A percentile compares a stretch with the other conserved stretches of the same genome.
These are phyloP conservation scores for Masnerella sp. DNA, from an alignment of 2,888 invertebrate genomes.

Conservation along the genomic window DNA sequence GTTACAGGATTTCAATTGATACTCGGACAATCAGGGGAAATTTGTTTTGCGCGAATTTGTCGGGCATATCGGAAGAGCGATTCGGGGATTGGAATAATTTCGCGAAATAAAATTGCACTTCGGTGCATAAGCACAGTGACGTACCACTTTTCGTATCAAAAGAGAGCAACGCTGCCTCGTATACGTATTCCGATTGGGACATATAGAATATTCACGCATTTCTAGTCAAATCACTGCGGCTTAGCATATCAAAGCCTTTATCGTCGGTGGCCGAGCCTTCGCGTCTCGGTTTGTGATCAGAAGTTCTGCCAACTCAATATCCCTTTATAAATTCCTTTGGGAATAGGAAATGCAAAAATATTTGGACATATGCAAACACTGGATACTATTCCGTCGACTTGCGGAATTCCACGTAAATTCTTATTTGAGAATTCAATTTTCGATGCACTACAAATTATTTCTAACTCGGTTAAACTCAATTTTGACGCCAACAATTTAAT, in stretches of 20 bases:
- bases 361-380: slow-evolving; percentile 55
- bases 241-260: slow-evolving; percentile 73
- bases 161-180: slow-evolving; percentile 57
- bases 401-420: slow-evolving; percentile 38
- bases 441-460: slow-evolving; percentile 13
- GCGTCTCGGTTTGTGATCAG: slow-evolving; percentile 61
- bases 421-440: slow-evolving; percentile 28
- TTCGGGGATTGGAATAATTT: slow-evolving; percentile 41
- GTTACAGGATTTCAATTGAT: not conserved
- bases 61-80: slow-evolving; percentile 24
- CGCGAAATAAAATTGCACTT: slow-evolving; percentile 36
- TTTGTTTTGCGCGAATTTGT: slow-evolving; percentile 29
- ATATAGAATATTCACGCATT: slow-evolving; percentile 66
- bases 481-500: not conserved
- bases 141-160: slow-evolving; percentile 50
- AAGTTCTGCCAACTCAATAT: slow-evolving; percentile 65
- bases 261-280: slow-evolving; percentile 63
- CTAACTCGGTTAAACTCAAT: no score
- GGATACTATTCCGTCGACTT: slow-evolving; percentile 33
- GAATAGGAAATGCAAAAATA: slow-evolving; percentile 69
- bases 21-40: slow-evolving; percentile 7
- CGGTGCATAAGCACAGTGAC: slow-evolving; percentile 41
- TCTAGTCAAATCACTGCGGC: slow-evolving; percentile 68
- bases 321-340: slow-evolving; percentile 65
- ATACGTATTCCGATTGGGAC: slow-evolving; percentile 63